phyloP scores from a whole-genome alignment of 2,888 invertebrate genomes.

The Troilus luridus region DNA sequence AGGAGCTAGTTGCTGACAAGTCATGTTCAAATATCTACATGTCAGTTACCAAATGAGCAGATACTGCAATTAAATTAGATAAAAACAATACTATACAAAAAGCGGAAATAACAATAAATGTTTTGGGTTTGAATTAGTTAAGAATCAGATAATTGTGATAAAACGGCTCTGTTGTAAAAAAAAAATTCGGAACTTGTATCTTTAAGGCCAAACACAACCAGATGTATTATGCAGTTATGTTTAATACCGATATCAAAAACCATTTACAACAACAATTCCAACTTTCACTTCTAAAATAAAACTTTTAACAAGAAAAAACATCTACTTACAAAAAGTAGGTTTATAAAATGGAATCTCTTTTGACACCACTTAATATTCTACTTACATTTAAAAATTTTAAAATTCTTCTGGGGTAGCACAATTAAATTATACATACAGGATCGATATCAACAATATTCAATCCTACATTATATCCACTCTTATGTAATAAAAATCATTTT shows the following conservation, averaged over 20 bases:
- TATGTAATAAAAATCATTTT: slow-evolving; percentile 32
- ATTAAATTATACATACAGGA: neutral
- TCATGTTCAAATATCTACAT: neutral
- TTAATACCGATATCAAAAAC: slow-evolving; percentile 34
- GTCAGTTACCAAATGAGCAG: neutral
- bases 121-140: neutral
- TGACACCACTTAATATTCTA: neutral
- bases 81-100: neutral
- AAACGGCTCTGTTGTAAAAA: neutral
- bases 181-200: neutral
- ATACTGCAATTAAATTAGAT: neutral
- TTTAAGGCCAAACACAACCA: neutral
- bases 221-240: neutral
- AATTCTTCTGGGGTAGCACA: slow-evolving; percentile 6
- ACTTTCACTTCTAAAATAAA: neutral
- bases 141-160: neutral
- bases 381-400: slow-evolving; percentile 29
- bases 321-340: slow-evolving; percentile 13
- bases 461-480: slow-evolving; percentile 11
- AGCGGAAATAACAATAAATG: neutral
- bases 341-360: slow-evolving; percentile 14
- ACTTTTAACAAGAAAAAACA: neutral
- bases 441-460: slow-evolving; percentile 19
- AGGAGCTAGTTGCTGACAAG: neutral
- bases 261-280: neutral